These are phyloP conservation scores for Crambe crambe DNA, from an alignment of 37 sponge, comb jelly and placozoan species.

Conservation along the genomic window DNA sequence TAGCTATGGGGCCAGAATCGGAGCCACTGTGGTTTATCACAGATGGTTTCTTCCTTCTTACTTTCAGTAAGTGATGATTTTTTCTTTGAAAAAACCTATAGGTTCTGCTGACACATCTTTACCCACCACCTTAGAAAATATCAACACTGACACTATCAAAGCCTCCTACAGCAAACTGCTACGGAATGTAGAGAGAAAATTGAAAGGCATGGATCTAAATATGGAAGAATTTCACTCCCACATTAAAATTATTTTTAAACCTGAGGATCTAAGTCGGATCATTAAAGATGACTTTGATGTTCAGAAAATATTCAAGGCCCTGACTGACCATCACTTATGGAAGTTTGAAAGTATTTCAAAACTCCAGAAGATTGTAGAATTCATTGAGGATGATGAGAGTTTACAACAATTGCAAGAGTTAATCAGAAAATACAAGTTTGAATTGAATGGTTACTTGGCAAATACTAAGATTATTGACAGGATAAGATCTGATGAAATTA, in stretches of 20 bases:
- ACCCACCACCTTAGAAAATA: not conserved
- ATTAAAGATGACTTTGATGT: not conserved
- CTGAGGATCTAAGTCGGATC: not conserved
- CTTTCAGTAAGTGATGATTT: no score
- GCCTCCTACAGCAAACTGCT: not conserved
- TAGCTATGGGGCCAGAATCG: no score
- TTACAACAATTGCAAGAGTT: not conserved
- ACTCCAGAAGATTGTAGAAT: not conserved
- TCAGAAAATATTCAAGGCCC: not conserved
- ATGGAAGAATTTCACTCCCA: not conserved
- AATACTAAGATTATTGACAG: not conserved
- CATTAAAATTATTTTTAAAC: not conserved
- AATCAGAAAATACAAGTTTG: not conserved
- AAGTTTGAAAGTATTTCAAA: not conserved
- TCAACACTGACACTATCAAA: not conserved
- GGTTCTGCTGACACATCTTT: no score
- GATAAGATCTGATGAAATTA: not conserved
- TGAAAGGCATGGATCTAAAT: not conserved
- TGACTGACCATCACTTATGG: not conserved
- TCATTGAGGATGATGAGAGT: constrained; percentile 2
- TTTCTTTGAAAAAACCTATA: no score
- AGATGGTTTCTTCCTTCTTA: no score
- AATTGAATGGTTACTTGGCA: not conserved
- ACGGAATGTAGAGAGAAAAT: not conserved
- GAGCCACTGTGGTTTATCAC: no score